Conservation (phyloP, 2,113 vertebrate species). For the Melanostigma gelatinosum region DNA sequence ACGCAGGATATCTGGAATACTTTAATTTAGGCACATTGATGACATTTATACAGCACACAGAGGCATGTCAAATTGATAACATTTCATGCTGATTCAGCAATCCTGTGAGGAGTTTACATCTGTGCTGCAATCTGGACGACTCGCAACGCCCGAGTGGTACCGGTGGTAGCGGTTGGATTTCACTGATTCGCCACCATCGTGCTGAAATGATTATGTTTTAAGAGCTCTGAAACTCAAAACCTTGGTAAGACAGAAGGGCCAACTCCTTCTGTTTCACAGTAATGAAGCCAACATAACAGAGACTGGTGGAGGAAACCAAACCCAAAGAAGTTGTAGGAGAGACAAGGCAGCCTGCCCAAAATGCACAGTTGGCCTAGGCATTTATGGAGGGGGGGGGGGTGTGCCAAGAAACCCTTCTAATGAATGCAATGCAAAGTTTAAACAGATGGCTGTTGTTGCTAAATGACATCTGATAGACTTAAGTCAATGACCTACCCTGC, state of each 20-base stretch:
- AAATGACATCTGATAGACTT: not conserved
- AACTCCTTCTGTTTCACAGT: conserved; percentile 45
- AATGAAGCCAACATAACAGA: conserved; percentile 39
- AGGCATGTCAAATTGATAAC: not conserved
- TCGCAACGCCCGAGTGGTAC: not conserved
- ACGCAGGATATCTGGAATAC: not conserved
- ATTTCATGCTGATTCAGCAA: conserved; percentile 4
- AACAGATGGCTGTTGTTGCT: conserved; percentile 39
- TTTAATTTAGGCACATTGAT: not conserved
- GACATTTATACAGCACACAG: not conserved
- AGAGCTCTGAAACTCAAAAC: conserved; percentile 21
- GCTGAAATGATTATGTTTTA: not conserved
- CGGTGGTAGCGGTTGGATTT: conserved; percentile 2
- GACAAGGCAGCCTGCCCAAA: conserved; percentile 14
- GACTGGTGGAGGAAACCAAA: conserved; percentile 45
- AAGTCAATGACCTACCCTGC: not conserved
- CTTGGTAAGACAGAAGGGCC: conserved; percentile 14
- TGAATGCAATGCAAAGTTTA: conserved; percentile 16
- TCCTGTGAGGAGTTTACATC: not conserved
- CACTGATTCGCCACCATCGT: conserved; percentile 7
- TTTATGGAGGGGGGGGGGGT: not conserved
- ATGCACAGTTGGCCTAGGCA: conserved; percentile 36
- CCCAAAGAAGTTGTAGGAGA: conserved; percentile 7
- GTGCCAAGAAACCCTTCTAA: conserved; percentile 28
- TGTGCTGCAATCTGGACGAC: not conserved